Base-by-base conservation (phyloP, 2,113 vertebrate genomes). In the Larimichthys crocea region DNA sequence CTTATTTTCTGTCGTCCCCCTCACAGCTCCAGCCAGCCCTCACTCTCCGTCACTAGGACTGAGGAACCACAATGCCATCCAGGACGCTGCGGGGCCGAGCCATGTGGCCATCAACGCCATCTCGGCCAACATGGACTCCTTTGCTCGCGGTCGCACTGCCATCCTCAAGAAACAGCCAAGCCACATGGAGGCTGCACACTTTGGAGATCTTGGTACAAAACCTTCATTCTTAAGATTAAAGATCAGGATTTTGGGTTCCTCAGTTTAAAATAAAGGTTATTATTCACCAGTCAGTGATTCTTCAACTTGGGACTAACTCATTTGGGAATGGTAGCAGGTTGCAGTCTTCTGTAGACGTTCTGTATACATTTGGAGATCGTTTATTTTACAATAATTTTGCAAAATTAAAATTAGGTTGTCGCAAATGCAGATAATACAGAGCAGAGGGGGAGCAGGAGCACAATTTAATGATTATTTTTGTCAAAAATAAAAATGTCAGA, bases 81-180 rank as follows among this genome's bases (percentile, higher is more conserved):
- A 97, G 94, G 97, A 99, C 81, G 97, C 96, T 56, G 97, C 97
- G 6, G 98, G 98, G 94, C 98, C 98, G 91, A 99, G 98, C 94
- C 97, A 97, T 86, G 97, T 99, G 96, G 98, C 98, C 52, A 97
- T 99, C 93, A 99, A 95, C 57, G 98, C 97, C 94, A 99, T 99
- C 94, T 99, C 98, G 12, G 98, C 98, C 91, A 99, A 99, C 95
- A 99, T 99, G 98, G 98, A 99, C 92, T 99, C 97, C 11, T 98
- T 98, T 10, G 98, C 97, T 42, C 97, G 97, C 20, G 98, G 98
- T 64, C 97, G 98, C 79, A 99, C 98, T 0, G 98, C 98, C 79
- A 96, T 97, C 60, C 97, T 99, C 87, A 99, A 99, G 91, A 98
- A 99, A 85, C 98, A 99, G 93, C 98, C 97, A 0, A 99, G 96